Percentiles rank a stretch among this genome's conserved stretches.
Evolutionary conservation across 2,888 invertebrate species (phyloP).

Genomic region (Unio delphinus): DNA sequence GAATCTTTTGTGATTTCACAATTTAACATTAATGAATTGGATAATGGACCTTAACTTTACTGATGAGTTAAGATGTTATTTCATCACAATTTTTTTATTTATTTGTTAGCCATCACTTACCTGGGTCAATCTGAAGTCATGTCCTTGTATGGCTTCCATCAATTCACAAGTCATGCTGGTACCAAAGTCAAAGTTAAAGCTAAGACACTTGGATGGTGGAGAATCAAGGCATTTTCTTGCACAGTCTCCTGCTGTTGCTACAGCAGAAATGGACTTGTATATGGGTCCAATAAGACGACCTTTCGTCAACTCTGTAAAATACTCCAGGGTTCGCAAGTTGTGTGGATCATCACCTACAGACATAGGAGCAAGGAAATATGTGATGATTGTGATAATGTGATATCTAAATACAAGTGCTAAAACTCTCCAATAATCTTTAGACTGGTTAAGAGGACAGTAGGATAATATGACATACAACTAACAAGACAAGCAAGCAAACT

Average conservation of each 20-base stretch:
- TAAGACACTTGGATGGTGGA: constrained; percentile 33
- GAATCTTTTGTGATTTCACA: too few species aligned
- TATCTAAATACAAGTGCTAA: too few species aligned
- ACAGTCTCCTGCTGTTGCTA: constrained; percentile 31
- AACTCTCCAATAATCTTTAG: too few species aligned
- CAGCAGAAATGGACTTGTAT: not conserved
- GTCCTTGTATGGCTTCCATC: constrained; percentile 38
- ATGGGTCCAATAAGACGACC: constrained; percentile 27
- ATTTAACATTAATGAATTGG: too few species aligned
- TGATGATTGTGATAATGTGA: too few species aligned
- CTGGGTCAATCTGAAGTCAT: constrained; percentile 24
- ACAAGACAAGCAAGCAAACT: too few species aligned
- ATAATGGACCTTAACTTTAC: too few species aligned
- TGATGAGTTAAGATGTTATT: too few species aligned
- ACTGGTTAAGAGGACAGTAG: too few species aligned
- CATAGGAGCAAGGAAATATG: too few species aligned
- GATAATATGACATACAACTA: too few species aligned
- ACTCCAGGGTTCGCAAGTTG: constrained; percentile 11
- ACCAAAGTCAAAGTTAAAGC: constrained; percentile 45
- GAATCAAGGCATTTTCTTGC: constrained; percentile 28
- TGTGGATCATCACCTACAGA: constrained; percentile 7
- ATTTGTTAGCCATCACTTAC: constrained; percentile 7
- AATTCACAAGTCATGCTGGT: constrained; percentile 36
- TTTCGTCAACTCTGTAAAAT: constrained; percentile 22
- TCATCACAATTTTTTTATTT: too few species aligned